These are phyloP conservation scores for Lochmaea capreae DNA, from an alignment of 2,888 invertebrate genomes.

Conservation along the genomic window DNA sequence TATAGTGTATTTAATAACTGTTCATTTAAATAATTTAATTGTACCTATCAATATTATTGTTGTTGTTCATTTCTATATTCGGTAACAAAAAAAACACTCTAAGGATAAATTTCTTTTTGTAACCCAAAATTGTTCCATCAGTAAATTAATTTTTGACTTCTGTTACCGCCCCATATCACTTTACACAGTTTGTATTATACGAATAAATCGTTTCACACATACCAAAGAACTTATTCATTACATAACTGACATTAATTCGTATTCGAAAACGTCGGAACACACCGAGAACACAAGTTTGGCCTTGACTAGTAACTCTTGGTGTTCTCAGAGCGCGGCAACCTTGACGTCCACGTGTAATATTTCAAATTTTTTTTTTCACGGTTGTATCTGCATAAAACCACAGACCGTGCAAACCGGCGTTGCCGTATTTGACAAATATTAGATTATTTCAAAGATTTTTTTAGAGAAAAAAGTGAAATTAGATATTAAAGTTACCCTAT, in stretches of 20 bases:
- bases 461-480: neutral
- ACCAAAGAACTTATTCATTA: constrained; percentile 31
- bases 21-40: no score
- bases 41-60: no score
- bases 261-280: constrained; percentile 28
- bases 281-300: constrained; percentile 39
- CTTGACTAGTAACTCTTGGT: constrained; percentile 44
- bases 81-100: no score
- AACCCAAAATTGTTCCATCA: no score
- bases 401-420: constrained; percentile 39
- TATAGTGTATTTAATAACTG: no score
- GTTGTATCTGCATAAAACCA: constrained; percentile 35
- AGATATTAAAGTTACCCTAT: no score
- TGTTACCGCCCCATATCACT: constrained; percentile 2
- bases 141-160: neutral
- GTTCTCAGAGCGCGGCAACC: constrained; percentile 43
- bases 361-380: constrained; percentile 34
- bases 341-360: constrained; percentile 55
- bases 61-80: no score
- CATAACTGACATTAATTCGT: constrained; percentile 34
- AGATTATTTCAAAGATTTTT: neutral
- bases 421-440: constrained; percentile 20
- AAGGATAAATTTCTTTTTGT: no score
- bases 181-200: neutral
- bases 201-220: neutral